Conservation (phyloP, 2,113 vertebrate genomes). For the Pseudorhombus dupliciocellatus region DNA sequence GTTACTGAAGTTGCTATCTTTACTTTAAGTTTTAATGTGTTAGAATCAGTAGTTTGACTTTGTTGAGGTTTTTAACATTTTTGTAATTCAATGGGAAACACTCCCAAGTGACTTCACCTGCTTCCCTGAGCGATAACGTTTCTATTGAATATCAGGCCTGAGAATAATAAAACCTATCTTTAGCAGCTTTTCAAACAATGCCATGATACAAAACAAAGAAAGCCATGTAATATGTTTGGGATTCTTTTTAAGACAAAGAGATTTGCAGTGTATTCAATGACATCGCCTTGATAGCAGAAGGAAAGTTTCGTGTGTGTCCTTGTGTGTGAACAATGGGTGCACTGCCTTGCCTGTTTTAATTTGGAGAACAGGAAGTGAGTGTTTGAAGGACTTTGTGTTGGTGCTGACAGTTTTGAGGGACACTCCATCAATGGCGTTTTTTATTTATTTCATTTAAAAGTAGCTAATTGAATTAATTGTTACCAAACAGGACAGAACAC, state of each 20-base stretch:
- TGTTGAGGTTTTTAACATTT: too few species aligned
- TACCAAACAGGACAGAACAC: background rate
- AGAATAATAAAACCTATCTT: too few species aligned
- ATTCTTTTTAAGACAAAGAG: background rate
- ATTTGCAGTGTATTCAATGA: background rate
- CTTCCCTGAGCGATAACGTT: too few species aligned
- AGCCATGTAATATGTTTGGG: too few species aligned
- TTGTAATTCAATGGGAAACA: too few species aligned
- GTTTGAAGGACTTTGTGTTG: constrained; percentile 5
- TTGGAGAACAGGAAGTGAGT: constrained; percentile 21
- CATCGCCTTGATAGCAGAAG: background rate
- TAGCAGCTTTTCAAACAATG: too few species aligned
- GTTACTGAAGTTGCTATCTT: too few species aligned
- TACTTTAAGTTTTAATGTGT: background rate
- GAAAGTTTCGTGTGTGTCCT: background rate
- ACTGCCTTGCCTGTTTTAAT: background rate
- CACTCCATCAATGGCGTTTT: background rate
- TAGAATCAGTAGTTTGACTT: too few species aligned
- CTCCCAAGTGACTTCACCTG: too few species aligned
- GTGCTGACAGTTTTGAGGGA: background rate
- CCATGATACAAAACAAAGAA: too few species aligned
- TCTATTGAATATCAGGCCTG: too few species aligned
- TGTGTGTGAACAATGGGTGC: background rate
- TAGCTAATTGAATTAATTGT: background rate
- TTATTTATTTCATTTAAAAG: too few species aligned